Base-by-base conservation (phyloP, 1,140 invertebrate species). In the Sitophilus oryzae region DNA sequence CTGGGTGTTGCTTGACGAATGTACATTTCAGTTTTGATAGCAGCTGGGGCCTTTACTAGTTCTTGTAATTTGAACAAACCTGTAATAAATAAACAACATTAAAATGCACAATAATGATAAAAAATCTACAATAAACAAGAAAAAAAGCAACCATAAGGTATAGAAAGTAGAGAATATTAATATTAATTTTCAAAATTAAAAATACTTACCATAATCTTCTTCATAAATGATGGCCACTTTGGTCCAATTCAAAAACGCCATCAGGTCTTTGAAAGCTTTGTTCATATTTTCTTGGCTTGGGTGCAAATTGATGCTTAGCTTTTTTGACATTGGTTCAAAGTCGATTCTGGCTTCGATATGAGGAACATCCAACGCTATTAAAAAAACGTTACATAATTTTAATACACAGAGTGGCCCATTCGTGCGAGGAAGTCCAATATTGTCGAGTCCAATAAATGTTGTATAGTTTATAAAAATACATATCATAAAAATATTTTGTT, bases 221-320 rank as follows among this genome's bases (percentile, higher is more conserved):
- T 97, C 93, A 66, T 96, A 96, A 23, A 97, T 83, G 56, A 97
- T 88, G 0, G 91, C 92, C 60, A 95, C 90, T 73, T 86, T 84
- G 5, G 89, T 93, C 93, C 93, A 96, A 70, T 94, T 93, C 22
- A 94, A 79, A 68, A 90, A 93, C 18, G 80, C 76, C 73, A 95
- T 90, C 38, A 95, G 78, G 67, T 96, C 92, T 50, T 83, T 80
- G 71, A 92, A 91, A 0, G 93, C 91, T 43, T 81, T 76, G 68
- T 92, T 91, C 61, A 96, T 79, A 48, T 89, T 77, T 51, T 85
- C 81, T 61, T 91, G 85, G 14, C 88, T 82, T 0, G 93, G 93
- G 75, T 93, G 87, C 23, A 96, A 77, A 75, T 93, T 96, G 52
- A 96, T 85, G 19, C 90, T 92, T 71, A 91, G 92, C 61, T 89